A percentile compares a stretch with the other conserved stretches of the same genome.
These are phyloP conservation scores for Oncorhynchus gorbuscha DNA, from an alignment of 2,113 vertebrate species.

Conservation along the genomic window DNA sequence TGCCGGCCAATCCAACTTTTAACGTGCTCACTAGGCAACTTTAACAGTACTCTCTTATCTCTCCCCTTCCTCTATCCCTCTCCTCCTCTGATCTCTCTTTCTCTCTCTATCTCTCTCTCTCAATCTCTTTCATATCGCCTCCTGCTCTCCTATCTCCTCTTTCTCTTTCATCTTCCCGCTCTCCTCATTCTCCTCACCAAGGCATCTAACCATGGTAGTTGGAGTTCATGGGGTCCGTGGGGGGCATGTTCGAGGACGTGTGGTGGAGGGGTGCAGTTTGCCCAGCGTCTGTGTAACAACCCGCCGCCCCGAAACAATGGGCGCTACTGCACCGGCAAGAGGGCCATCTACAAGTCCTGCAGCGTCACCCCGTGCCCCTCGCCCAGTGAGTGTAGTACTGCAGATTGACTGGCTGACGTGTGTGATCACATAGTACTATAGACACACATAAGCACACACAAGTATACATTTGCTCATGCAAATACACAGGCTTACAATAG, in stretches of 20 bases:
- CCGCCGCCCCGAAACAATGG: slow-evolving; percentile 93
- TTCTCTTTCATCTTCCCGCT: neutral
- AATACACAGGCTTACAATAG: neutral
- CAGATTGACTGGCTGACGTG: neutral
- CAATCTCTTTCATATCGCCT: neutral
- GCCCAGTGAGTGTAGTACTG: slow-evolving; percentile 70
- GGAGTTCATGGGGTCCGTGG: slow-evolving; percentile 97
- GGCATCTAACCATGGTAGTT: slow-evolving; percentile 94
- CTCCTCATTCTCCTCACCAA: slow-evolving; percentile 47
- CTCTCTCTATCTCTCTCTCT: slow-evolving; percentile 1
- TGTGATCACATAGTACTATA: neutral
- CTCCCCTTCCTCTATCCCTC: neutral
- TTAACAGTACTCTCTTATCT: slow-evolving; percentile 33
- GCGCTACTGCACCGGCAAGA: slow-evolving; percentile 92
- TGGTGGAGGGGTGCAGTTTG: slow-evolving; percentile 92
- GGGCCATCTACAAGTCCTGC: slow-evolving; percentile 92
- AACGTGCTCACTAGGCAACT: slow-evolving; percentile 27
- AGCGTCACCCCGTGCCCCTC: slow-evolving; percentile 78
- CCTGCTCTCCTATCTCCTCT: neutral
- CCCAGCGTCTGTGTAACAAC: slow-evolving; percentile 93
- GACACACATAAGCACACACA: neutral
- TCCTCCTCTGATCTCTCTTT: neutral
- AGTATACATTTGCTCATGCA: neutral
- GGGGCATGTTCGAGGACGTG: slow-evolving; percentile 90
- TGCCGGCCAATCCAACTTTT: neutral